Base-by-base conservation (phyloP, 2,113 vertebrate species). In the Leptosomus discolor region DNA sequence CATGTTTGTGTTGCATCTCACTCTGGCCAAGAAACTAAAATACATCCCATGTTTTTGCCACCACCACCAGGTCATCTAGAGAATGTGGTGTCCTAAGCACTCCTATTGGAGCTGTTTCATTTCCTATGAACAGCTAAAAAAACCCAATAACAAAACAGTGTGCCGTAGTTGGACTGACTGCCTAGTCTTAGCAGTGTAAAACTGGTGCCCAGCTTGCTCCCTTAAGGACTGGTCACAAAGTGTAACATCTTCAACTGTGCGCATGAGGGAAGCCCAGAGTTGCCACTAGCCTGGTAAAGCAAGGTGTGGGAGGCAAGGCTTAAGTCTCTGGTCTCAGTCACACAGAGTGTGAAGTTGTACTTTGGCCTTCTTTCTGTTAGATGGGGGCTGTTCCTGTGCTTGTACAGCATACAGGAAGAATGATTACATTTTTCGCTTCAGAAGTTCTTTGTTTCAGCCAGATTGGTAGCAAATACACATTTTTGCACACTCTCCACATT, bases 61-160 rank as follows among this genome's bases (percentile, higher is more conserved):
- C 48, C 51, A 69, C 13, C 32, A 23, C 9, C 29, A 58, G 37
- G 21, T 84, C 43, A 24, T 36, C 15, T 3, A 67, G 26, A 73
- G n/a, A 86, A 23, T 24, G 15, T 1, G 5, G 14, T 57, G 32
- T 20, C 36, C n/a, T 45, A 12, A 70, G 32, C 6, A 56, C 11
- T 68, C 29, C 11, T 45, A 21, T 4, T 32, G 26, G 17, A 85
- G 7, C 4, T 53, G 1, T 34, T 76, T 75, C 0, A 29, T 82
- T 81, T 90, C 54, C 48, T 79, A 27, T 3, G 45, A 71, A 83
- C 9, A 61, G n/a, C 48, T 53, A 11, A 69, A 69, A 57, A 54
- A 34, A 6, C 0, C 4, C 36, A 27, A 18, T 8, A 60, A 32
- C 6, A 61, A 82, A 86, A 7, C 18, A 51, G 2, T 0, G 2